Evolutionary conservation across 2,113 vertebrate genomes (phyloP).

Genomic region (rabbit (Oryctolagus cuniculus)): DNA sequence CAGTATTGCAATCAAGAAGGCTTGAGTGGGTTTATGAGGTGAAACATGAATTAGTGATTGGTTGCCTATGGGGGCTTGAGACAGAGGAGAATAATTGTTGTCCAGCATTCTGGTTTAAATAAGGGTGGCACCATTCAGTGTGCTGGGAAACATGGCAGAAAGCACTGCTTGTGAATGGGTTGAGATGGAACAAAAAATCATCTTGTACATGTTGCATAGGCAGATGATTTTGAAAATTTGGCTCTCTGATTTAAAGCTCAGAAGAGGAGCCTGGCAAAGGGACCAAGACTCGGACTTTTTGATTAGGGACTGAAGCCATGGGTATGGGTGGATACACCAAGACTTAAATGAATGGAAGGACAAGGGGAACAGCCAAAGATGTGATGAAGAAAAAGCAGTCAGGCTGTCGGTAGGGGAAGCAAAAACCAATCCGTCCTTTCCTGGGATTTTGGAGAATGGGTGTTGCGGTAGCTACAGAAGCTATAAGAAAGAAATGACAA

Average conservation of each 20-base stretch:
- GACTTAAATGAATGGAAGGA: background rate
- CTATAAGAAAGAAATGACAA: background rate
- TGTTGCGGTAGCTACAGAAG: background rate
- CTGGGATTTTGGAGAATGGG: background rate
- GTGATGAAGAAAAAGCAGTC: background rate
- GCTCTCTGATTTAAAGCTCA: background rate
- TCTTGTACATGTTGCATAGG: background rate
- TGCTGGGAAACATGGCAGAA: background rate
- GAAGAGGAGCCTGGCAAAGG: background rate
- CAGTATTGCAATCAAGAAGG: background rate
- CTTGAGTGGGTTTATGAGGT: background rate
- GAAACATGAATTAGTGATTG: background rate
- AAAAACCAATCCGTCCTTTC: conserved; percentile 11
- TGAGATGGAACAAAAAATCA: background rate
- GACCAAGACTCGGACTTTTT: background rate
- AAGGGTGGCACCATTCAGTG: background rate
- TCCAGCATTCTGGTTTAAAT: background rate
- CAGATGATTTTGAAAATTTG: background rate
- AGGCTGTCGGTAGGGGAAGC: background rate
- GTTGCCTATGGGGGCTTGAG: background rate
- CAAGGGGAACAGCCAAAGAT: background rate
- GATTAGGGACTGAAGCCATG: background rate
- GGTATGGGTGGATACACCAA: background rate
- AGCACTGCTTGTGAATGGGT: background rate
- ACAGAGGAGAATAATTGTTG: background rate